phyloP scores from a whole-genome alignment of 2,888 invertebrate species.

The Synergus umbraculus region DNA sequence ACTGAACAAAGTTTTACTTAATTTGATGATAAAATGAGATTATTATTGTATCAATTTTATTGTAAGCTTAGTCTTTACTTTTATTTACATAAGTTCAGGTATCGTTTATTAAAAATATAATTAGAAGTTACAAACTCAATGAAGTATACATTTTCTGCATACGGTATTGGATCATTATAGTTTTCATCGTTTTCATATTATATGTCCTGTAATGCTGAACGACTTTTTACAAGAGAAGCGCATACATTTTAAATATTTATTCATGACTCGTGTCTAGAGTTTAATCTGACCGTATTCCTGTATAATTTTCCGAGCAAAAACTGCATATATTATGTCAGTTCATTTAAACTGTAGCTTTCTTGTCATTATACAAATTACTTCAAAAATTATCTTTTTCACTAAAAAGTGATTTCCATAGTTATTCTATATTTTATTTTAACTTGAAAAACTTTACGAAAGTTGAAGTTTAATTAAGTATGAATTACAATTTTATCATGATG shows the following conservation, averaged over 20 bases:
- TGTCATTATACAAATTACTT: neutral
- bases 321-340: neutral
- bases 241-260: neutral
- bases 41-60: too few species aligned
- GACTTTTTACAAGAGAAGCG: slow-evolving; percentile 16
- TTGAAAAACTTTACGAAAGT: neutral
- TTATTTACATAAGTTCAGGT: neutral
- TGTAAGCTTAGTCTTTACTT: neutral
- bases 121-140: slow-evolving; percentile 20
- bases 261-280: slow-evolving; percentile 5
- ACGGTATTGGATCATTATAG: slow-evolving; percentile 9
- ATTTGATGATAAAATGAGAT: too few species aligned
- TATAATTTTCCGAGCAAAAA: neutral
- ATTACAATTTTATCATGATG: neutral
- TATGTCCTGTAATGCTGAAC: slow-evolving; percentile 12
- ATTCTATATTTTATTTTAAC: neutral
- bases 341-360: neutral
- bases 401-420: neutral
- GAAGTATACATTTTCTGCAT: slow-evolving; percentile 20
- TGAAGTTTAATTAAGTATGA: neutral
- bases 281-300: neutral
- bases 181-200: neutral
- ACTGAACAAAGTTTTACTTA: too few species aligned
- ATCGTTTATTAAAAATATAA: neutral
- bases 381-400: neutral